A percentile compares a stretch with the other conserved stretches of the same genome.
phyloP scores from a whole-genome alignment of 2,888 invertebrate genomes.

The Pachydiplax longipennis region DNA sequence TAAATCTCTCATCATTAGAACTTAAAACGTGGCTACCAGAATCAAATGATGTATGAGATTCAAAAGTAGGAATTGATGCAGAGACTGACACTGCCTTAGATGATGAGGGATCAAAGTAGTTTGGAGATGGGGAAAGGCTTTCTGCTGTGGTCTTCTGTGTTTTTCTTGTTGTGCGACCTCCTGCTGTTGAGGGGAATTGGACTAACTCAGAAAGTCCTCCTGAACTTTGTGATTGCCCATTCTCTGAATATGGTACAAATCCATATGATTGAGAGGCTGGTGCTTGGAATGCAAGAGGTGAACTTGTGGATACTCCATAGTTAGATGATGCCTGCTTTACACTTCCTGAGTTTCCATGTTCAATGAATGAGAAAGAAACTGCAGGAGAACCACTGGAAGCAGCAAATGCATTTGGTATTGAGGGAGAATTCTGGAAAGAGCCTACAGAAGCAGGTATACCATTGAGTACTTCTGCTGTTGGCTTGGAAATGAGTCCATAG shows the following conservation, averaged over 20 bases:
- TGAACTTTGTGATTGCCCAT: slow-evolving; percentile 3
- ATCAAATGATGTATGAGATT: slow-evolving; percentile 26
- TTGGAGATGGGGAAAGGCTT: slow-evolving; percentile 46
- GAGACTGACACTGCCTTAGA: not conserved
- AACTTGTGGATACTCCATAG: not conserved
- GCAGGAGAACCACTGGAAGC: slow-evolving; percentile 26
- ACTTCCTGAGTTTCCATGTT: not conserved
- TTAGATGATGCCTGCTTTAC: slow-evolving; percentile 8
- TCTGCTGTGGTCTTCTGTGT: not conserved
- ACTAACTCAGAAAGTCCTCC: not conserved
- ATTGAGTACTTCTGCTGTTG: not conserved
- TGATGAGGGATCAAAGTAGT: slow-evolving; percentile 45
- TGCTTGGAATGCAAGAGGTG: slow-evolving; percentile 17
- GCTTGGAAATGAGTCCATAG: not conserved
- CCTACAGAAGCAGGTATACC: not conserved
- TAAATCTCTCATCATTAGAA: slow-evolving; percentile 4
- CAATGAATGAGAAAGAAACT: slow-evolving; percentile 28
- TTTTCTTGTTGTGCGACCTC: not conserved
- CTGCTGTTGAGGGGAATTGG: not conserved
- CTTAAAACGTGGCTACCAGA: not conserved
- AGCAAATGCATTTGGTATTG: slow-evolving; percentile 11
- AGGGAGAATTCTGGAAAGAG: not conserved
- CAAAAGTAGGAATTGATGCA: slow-evolving; percentile 30
- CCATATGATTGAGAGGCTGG: slow-evolving; percentile 26
- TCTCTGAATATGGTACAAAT: slow-evolving; percentile 27